phyloP scores from a whole-genome alignment of 2,888 invertebrate species.

The Drosophila picticornis region DNA sequence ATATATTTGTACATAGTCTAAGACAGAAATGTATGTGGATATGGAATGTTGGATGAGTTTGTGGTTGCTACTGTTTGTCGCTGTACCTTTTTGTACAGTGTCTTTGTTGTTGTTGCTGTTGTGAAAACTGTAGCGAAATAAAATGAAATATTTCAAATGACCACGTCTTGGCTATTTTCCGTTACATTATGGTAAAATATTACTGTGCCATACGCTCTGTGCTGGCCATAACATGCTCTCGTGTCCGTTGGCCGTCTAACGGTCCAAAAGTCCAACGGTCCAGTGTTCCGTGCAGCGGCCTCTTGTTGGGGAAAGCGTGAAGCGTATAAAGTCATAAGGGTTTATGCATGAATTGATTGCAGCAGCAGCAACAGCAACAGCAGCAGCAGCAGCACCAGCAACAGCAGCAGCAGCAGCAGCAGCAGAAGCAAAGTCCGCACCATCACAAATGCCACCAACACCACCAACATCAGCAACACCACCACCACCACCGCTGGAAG shows the following conservation, averaged over 20 bases:
- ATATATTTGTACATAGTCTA: background rate
- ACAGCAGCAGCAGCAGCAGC: conserved; percentile 5
- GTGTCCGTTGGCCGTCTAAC: conserved; percentile 37
- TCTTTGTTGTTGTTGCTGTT: conserved; percentile 47
- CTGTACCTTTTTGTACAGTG: background rate
- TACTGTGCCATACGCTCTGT: conserved; percentile 65
- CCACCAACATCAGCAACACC: background rate
- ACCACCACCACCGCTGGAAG: background rate
- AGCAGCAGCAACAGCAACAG: conserved; percentile 40
- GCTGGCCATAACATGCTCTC: conserved; percentile 56
- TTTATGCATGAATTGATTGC: conserved; percentile 82
- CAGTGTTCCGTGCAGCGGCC: conserved; percentile 58
- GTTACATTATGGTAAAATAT: conserved; percentile 82
- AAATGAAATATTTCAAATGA: conserved; percentile 81
- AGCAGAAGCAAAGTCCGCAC: conserved; percentile 7
- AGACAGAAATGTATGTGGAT: background rate
- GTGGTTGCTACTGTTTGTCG: conserved; percentile 6
- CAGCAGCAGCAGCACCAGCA: background rate
- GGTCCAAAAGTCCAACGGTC: conserved; percentile 44
- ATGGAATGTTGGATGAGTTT: background rate
- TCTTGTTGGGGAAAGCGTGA: conserved; percentile 78
- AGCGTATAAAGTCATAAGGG: conserved; percentile 81
- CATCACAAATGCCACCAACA: background rate
- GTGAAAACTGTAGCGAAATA: conserved; percentile 74
- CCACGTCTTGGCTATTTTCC: conserved; percentile 81